These are phyloP conservation scores for Acanthosepion esculentum DNA, from an alignment of 2,888 invertebrate genomes.

Conservation along the genomic window DNA sequence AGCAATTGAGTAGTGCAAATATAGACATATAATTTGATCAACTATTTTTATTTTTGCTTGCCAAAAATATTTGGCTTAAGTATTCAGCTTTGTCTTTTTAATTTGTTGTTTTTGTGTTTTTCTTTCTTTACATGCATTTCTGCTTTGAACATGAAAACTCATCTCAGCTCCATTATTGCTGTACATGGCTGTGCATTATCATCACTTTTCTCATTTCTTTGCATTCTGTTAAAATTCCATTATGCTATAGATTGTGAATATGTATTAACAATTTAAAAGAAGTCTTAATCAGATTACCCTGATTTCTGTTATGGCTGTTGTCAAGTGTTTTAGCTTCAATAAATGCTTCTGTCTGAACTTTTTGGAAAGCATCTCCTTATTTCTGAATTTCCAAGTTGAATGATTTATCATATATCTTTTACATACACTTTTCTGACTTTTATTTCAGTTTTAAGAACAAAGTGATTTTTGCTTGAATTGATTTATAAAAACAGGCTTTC, in stretches of 20 bases:
- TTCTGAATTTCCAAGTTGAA: background rate
- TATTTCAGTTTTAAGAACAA: background rate
- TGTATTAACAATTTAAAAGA: conserved; percentile 9
- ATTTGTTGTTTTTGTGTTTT: background rate
- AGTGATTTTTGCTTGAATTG: background rate
- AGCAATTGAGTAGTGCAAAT: background rate
- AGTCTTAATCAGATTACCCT: conserved; percentile 10
- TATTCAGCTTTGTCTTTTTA: background rate
- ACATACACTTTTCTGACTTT: background rate
- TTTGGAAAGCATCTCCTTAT: background rate
- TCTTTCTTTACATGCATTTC: background rate
- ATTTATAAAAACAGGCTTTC: background rate
- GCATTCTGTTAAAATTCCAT: conserved; percentile 12
- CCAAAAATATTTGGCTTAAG: background rate
- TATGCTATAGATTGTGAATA: background rate
- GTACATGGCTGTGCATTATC: background rate
- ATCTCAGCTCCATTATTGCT: background rate
- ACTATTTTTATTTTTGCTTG: conserved; percentile 2
- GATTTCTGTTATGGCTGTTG: background rate
- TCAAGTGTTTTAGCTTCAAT: conserved; percentile 21
- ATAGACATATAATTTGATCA: conserved; percentile 8
- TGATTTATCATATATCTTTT: background rate
- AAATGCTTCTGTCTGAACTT: background rate
- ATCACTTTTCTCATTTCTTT: background rate
- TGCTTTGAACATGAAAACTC: background rate